Evolutionary conservation across 2,888 invertebrate genomes (phyloP).

Genomic region (Girardia tigrina): DNA sequence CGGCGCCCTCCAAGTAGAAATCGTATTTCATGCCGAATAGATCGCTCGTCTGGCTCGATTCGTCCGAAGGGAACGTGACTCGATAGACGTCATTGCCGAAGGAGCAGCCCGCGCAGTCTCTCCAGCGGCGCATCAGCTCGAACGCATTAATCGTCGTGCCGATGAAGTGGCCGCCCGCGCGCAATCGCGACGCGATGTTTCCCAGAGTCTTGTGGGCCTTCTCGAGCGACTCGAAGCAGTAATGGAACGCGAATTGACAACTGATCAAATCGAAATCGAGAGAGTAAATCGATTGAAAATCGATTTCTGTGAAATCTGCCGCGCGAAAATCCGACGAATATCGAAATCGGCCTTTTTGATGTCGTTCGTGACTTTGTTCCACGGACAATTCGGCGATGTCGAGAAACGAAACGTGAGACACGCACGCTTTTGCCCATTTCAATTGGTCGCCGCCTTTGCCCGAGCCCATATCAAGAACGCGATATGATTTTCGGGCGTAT

Average conservation of each 20-base stretch:
- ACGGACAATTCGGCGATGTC: conserved; percentile 58
- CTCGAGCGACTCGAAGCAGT: conserved; percentile 53
- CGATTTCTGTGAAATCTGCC: conserved; percentile 33
- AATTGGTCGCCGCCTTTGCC: conserved; percentile 94
- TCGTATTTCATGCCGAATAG: conserved; percentile 88
- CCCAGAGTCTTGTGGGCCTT: conserved; percentile 81
- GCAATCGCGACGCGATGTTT: conserved; percentile 76
- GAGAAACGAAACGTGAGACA: conserved; percentile 70
- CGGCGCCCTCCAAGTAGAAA: conserved; percentile 84
- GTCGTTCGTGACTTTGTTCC: conserved; percentile 72
- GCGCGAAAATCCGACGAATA: conserved; percentile 37
- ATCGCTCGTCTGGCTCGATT: conserved; percentile 53
- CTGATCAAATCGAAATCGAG: conserved; percentile 69
- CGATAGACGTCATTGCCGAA: conserved; percentile 54
- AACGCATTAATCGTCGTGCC: conserved; percentile 87
- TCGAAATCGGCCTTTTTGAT: conserved; percentile 43
- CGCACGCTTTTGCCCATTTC: conserved; percentile 75
- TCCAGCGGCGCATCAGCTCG: conserved; percentile 60
- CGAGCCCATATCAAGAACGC: conserved; percentile 79
- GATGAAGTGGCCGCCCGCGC: conserved; percentile 80
- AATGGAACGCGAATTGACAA: conserved; percentile 96
- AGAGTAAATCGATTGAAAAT: background rate
- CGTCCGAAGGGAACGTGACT: conserved; percentile 42
- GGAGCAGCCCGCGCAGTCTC: background rate
- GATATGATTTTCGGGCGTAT: background rate